These are phyloP conservation scores for Euphonia xanthogaster DNA, from an alignment of 2,797 vertebrate species.

Conservation along the genomic window DNA sequence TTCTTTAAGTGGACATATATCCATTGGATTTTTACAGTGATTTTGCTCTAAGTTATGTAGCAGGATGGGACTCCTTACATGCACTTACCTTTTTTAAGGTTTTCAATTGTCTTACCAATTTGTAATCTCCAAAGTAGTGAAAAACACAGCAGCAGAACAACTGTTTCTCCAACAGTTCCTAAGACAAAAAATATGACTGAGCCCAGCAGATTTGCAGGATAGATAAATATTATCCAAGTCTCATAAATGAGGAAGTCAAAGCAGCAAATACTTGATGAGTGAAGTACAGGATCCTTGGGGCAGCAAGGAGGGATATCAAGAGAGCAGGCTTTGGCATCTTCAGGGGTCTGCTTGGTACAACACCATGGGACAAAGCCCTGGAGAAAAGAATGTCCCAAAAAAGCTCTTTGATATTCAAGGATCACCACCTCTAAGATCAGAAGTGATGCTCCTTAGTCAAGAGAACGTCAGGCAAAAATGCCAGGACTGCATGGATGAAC, in stretches of 20 bases:
- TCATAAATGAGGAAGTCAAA: background rate
- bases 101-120: background rate
- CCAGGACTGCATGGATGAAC: background rate
- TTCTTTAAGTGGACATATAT: background rate
- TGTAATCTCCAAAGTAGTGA: background rate
- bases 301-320: background rate
- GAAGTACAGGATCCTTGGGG: background rate
- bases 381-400: background rate
- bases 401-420: background rate
- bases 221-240: background rate
- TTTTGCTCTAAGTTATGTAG: background rate
- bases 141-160: background rate
- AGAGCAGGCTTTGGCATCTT: background rate
- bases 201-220: background rate
- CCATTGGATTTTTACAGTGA: background rate
- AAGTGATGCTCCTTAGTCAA: background rate
- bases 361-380: background rate
- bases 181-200: background rate
- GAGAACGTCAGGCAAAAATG: background rate
- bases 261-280: background rate
- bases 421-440: background rate
- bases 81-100: background rate
- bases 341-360: background rate
- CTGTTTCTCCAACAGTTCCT: background rate
- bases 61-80: background rate